Conservation (phyloP, 2,113 vertebrate species). For the Psittacara wagleri region DNA sequence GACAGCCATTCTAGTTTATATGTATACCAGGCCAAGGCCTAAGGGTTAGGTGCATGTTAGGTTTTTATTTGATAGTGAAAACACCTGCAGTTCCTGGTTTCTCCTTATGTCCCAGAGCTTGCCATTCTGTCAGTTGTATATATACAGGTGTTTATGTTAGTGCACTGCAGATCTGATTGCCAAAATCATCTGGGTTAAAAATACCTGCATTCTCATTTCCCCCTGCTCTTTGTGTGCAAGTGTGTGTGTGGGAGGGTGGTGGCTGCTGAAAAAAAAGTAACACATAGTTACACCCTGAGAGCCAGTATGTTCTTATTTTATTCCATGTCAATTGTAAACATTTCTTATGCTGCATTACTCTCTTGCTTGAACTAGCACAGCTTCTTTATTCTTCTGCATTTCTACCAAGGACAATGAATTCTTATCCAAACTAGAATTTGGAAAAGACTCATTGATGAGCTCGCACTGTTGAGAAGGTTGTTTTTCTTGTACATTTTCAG, state of each 20-base stretch:
- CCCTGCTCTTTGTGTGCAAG: neutral
- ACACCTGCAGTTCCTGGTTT: neutral
- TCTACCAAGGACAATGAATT: neutral
- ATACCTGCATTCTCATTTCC: neutral
- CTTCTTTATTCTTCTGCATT: neutral
- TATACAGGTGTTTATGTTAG: neutral
- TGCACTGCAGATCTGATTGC: neutral
- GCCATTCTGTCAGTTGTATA: neutral
- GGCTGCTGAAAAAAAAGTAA: neutral
- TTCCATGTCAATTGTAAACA: slow-evolving; percentile 1
- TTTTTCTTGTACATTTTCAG: neutral
- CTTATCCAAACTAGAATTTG: neutral
- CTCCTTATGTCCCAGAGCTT: neutral
- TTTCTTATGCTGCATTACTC: neutral
- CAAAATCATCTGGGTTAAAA: slow-evolving; percentile 14
- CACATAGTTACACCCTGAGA: neutral
- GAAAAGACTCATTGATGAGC: neutral
- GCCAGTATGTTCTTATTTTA: neutral
- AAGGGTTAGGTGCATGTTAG: neutral
- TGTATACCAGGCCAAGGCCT: neutral
- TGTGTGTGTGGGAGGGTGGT: slow-evolving; percentile 20
- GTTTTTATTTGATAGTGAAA: neutral
- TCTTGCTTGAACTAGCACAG: neutral
- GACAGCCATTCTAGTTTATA: neutral
- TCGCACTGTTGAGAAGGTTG: neutral